phyloP scores from a whole-genome alignment of 2,113 vertebrate species.

The Hucho hucho region DNA sequence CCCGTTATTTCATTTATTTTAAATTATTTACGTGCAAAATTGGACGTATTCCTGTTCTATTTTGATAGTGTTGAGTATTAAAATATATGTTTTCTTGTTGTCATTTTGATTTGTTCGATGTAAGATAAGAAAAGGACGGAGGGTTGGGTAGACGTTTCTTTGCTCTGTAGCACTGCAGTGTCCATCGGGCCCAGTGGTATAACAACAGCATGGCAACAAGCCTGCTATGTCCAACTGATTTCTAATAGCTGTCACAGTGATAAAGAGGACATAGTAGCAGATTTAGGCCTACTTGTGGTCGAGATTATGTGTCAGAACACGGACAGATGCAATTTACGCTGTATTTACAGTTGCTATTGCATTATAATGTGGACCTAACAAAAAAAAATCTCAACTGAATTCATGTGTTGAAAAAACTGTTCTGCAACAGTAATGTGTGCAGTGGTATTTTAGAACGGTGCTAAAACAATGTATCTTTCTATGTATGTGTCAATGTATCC shows the following conservation, averaged over 20 bases:
- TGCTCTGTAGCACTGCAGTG: conserved; percentile 57
- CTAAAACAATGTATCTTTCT: background rate
- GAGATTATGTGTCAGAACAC: background rate
- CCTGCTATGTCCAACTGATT: conserved; percentile 50
- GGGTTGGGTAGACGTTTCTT: background rate
- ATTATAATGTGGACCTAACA: background rate
- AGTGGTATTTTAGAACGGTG: background rate
- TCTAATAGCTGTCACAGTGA: conserved; percentile 35
- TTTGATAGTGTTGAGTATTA: background rate
- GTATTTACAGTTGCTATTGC: too few relatives aligned
- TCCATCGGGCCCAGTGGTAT: conserved; percentile 66
- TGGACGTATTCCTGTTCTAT: background rate
- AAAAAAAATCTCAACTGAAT: background rate
- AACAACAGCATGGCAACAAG: conserved; percentile 77
- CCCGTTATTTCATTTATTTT: conserved; percentile 8
- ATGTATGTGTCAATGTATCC: conserved; percentile 7
- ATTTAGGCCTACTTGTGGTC: background rate
- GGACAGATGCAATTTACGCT: background rate
- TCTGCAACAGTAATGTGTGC: background rate
- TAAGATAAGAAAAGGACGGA: background rate
- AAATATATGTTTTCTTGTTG: background rate
- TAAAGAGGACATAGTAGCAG: conserved; percentile 17
- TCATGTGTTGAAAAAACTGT: background rate
- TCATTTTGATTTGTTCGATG: background rate
- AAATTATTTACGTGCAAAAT: background rate